These are phyloP conservation scores for Micropoecilia bifurca DNA, from an alignment of 2,797 vertebrate species.

Conservation along the genomic window DNA sequence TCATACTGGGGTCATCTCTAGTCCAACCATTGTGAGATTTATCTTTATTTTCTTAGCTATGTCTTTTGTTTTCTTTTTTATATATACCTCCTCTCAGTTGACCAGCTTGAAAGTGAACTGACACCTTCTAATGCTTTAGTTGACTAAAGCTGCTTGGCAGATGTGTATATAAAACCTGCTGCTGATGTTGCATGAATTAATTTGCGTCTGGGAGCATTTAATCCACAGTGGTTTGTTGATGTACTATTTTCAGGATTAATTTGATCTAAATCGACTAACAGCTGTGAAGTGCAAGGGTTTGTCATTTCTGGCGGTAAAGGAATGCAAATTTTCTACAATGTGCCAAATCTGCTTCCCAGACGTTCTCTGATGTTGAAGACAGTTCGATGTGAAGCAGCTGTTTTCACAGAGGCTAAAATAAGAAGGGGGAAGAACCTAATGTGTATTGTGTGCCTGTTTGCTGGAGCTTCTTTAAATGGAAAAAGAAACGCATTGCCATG, in stretches of 20 bases:
- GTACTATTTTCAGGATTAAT: slow-evolving; percentile 3
- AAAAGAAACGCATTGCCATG: slow-evolving; percentile 3
- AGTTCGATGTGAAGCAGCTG: slow-evolving; percentile 33
- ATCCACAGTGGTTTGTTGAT: slow-evolving; percentile 6
- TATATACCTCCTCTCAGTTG: not conserved
- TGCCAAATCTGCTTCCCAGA: not conserved
- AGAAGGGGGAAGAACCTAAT: not conserved
- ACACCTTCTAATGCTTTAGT: slow-evolving; percentile 14
- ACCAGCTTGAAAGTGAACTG: slow-evolving; percentile 40
- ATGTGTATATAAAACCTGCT: slow-evolving; percentile 39
- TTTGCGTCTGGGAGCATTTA: slow-evolving; percentile 24
- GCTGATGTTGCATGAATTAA: slow-evolving; percentile 39
- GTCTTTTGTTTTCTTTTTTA: not conserved
- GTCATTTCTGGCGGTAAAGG: not conserved
- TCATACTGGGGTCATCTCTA: not conserved
- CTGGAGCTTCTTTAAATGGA: not conserved
- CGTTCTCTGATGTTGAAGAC: slow-evolving; percentile 1
- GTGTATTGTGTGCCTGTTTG: not conserved
- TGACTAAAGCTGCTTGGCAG: slow-evolving; percentile 27
- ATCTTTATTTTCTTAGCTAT: not conserved
- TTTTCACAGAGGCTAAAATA: slow-evolving; percentile 5
- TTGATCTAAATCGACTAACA: slow-evolving; percentile 23
- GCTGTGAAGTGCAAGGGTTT: slow-evolving; percentile 32
- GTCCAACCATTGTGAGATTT: not conserved
- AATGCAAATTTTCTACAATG: not conserved